phyloP scores from a whole-genome alignment of 2,113 vertebrate genomes.

The Neomonachus schauinslandi region DNA sequence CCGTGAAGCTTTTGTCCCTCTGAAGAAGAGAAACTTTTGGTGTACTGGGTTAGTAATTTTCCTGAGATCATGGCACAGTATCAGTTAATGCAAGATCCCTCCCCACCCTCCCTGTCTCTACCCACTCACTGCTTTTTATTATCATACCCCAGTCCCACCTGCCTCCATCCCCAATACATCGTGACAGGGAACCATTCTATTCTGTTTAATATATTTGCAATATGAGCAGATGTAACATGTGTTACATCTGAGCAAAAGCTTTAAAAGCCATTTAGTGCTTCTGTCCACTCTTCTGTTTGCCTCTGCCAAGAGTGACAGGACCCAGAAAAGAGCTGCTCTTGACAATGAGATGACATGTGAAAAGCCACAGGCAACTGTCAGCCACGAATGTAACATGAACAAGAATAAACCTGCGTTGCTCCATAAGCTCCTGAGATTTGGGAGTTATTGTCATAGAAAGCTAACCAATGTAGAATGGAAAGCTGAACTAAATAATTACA shows the following conservation, averaged over 20 bases:
- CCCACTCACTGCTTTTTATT: background rate
- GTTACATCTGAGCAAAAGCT: background rate
- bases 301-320: background rate
- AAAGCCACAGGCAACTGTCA: background rate
- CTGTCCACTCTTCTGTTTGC: background rate
- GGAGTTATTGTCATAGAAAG: background rate
- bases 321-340: background rate
- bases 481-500: slow-evolving; percentile 16
- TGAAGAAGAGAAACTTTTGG: background rate
- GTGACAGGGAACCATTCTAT: background rate
- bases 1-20: background rate
- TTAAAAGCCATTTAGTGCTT: background rate
- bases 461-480: background rate
- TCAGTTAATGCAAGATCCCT: background rate
- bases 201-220: background rate
- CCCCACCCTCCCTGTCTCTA: background rate
- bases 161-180: background rate
- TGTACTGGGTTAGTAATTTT: background rate
- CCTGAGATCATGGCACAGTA: background rate
- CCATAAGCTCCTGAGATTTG: background rate
- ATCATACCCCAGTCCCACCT: background rate
- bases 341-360: background rate
- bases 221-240: background rate
- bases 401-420: background rate
- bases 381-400: background rate